Conservation (phyloP, 1,140 invertebrate genomes). For the Diploscapter pachys region DNA sequence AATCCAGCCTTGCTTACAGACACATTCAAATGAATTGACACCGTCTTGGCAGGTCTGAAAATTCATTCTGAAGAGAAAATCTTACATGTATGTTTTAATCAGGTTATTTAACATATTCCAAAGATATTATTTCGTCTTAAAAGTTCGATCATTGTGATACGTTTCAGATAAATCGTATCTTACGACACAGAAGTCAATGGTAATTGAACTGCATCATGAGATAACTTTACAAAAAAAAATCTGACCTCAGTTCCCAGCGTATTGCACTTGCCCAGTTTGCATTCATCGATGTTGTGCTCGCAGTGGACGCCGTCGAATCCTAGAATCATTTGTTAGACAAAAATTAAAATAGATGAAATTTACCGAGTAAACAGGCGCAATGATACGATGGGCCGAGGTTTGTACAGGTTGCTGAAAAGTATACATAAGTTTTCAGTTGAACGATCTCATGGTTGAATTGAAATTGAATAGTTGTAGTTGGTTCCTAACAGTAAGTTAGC, state of each 20-base stretch:
- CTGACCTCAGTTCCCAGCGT: slow-evolving; percentile 70
- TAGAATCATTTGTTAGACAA: slow-evolving; percentile 29
- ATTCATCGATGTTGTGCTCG: slow-evolving; percentile 86
- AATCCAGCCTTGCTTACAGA: slow-evolving; percentile 82
- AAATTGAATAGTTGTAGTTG: neutral
- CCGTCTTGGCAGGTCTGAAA: slow-evolving; percentile 73
- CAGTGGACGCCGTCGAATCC: slow-evolving; percentile 69
- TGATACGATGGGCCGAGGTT: slow-evolving; percentile 50
- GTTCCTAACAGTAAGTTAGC: too few species aligned
- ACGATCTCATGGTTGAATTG: neutral
- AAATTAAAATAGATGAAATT: too few species aligned
- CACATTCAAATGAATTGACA: slow-evolving; percentile 82
- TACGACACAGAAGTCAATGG: too few species aligned
- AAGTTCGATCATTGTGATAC: too few species aligned
- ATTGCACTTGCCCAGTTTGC: slow-evolving; percentile 65
- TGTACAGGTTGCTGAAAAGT: slow-evolving; percentile 42
- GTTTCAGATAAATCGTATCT: too few species aligned
- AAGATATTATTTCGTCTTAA: too few species aligned
- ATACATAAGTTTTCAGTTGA: neutral
- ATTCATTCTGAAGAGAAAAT: neutral
- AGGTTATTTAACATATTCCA: too few species aligned
- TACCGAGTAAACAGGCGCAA: slow-evolving; percentile 52
- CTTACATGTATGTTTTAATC: neutral
- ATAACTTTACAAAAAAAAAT: too few species aligned
- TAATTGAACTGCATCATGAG: too few species aligned